These are phyloP conservation scores for Trachelus iudaicus DNA, from an alignment of 2,888 invertebrate genomes.

Conservation along the genomic window DNA sequence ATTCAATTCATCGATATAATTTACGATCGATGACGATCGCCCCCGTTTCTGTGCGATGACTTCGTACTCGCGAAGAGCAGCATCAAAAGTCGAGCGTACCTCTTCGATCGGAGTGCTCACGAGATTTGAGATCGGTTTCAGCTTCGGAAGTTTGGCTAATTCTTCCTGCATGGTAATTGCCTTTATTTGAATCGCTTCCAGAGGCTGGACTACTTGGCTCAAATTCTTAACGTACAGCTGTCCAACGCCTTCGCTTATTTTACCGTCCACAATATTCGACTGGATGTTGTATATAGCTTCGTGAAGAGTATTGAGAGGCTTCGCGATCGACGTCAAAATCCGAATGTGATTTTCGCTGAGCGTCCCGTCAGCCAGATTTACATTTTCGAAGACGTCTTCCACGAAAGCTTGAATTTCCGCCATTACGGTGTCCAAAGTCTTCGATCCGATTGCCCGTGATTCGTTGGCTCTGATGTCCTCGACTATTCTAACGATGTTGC, in stretches of 20 bases:
- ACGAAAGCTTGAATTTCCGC: constrained; percentile 14
- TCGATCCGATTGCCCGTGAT: constrained; percentile 2
- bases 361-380: constrained; percentile 6
- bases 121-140: constrained; percentile 6
- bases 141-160: not conserved
- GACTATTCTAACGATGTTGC: constrained; percentile 11
- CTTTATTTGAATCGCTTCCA: constrained; percentile 23
- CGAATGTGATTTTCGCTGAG: constrained; percentile 22
- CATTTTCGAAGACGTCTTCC: constrained; percentile 12
- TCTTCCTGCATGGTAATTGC: constrained; percentile 13
- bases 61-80: constrained; percentile 12
- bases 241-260: constrained; percentile 12
- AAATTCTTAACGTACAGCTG: constrained; percentile 8
- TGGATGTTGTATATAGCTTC: constrained; percentile 18
- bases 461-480: not conserved
- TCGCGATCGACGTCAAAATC: constrained; percentile 26
- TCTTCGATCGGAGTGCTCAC: constrained; percentile 5
- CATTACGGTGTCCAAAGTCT: constrained; percentile 13
- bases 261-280: constrained; percentile 11
- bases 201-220: constrained; percentile 15
- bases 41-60: constrained; percentile 14
- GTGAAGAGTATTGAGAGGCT: constrained; percentile 28
- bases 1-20: constrained; percentile 18
- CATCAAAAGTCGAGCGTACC: constrained; percentile 3
- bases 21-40: constrained; percentile 16